Conservation (phyloP, 2,888 invertebrate genomes). For the Pyrrhia umbra region DNA sequence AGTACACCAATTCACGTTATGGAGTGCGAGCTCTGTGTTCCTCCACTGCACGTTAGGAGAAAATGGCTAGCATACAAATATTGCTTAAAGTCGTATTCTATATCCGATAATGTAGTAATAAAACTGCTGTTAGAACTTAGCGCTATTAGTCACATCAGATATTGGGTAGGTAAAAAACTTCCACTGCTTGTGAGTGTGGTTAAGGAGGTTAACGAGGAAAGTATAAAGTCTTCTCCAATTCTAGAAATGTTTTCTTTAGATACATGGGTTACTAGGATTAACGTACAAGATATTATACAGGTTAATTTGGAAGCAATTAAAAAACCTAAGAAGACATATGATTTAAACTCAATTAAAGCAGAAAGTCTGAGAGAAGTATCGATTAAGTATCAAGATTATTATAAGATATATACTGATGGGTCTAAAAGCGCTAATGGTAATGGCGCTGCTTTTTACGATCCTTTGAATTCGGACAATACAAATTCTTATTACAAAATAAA, state of each 20-base stretch:
- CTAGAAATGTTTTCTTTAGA: neutral
- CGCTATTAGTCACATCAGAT: slow-evolving; percentile 9
- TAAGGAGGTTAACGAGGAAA: neutral
- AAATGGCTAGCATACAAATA: slow-evolving; percentile 9
- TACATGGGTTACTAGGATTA: neutral
- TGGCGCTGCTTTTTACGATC: neutral
- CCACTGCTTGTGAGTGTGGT: neutral
- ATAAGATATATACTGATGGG: neutral
- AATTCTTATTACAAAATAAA: neutral
- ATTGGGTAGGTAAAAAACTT: slow-evolving; percentile 1
- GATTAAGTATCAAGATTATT: neutral
- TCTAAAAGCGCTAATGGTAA: neutral
- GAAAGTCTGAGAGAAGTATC: neutral
- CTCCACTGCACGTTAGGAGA: slow-evolving; percentile 1
- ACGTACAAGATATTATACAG: neutral
- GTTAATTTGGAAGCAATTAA: neutral
- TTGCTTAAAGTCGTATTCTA: neutral
- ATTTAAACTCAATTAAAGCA: neutral
- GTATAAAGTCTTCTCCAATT: neutral
- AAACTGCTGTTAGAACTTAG: neutral
- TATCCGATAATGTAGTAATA: slow-evolving; percentile 11
- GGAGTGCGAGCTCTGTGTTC: slow-evolving; percentile 19
- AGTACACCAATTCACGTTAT: slow-evolving; percentile 7
- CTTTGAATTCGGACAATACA: neutral
- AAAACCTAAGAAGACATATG: neutral